Evolutionary conservation across 2,888 invertebrate genomes (phyloP).

Genomic region (Cosmorhoe ocellata): DNA sequence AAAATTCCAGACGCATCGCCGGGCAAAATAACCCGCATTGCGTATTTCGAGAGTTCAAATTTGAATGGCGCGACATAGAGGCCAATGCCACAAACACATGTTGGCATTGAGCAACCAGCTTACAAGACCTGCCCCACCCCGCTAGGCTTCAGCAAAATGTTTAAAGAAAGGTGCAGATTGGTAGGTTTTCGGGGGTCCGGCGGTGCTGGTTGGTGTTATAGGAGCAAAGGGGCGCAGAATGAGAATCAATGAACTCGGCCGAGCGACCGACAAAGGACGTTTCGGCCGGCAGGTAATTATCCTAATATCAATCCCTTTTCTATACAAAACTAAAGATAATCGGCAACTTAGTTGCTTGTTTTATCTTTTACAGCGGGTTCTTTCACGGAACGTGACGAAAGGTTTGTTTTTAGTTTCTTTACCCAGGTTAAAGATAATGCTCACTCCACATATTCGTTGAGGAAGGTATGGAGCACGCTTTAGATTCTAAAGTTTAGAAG

Average conservation of each 20-base stretch:
- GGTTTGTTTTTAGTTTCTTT: slow-evolving; percentile 3
- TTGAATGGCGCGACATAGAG: slow-evolving; percentile 49
- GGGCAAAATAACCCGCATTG: slow-evolving; percentile 33
- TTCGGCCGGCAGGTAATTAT: slow-evolving; percentile 77
- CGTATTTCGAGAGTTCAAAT: slow-evolving; percentile 45
- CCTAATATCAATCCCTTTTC: slow-evolving; percentile 72
- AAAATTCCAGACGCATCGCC: slow-evolving; percentile 40
- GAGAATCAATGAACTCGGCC: slow-evolving; percentile 79
- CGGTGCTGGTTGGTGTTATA: slow-evolving; percentile 51
- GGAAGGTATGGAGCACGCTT: no score
- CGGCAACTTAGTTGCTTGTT: slow-evolving; percentile 25
- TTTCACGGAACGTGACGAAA: slow-evolving; percentile 6
- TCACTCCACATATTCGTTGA: no score
- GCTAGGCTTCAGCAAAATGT: slow-evolving; percentile 23
- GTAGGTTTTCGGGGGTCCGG: slow-evolving; percentile 44
- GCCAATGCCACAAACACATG: slow-evolving; percentile 78
- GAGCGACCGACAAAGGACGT: slow-evolving; percentile 78
- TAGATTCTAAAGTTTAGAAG: no score
- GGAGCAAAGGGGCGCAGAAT: slow-evolving; percentile 72
- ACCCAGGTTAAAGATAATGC: background rate
- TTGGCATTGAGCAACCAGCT: slow-evolving; percentile 56
- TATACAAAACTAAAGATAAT: slow-evolving; percentile 44
- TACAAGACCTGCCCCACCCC: slow-evolving; percentile 50
- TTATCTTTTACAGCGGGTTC: slow-evolving; percentile 4
- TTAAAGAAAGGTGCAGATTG: slow-evolving; percentile 26